Base-by-base conservation (phyloP, 2,797 vertebrate species). In the Heteromormyrus szaboi region DNA sequence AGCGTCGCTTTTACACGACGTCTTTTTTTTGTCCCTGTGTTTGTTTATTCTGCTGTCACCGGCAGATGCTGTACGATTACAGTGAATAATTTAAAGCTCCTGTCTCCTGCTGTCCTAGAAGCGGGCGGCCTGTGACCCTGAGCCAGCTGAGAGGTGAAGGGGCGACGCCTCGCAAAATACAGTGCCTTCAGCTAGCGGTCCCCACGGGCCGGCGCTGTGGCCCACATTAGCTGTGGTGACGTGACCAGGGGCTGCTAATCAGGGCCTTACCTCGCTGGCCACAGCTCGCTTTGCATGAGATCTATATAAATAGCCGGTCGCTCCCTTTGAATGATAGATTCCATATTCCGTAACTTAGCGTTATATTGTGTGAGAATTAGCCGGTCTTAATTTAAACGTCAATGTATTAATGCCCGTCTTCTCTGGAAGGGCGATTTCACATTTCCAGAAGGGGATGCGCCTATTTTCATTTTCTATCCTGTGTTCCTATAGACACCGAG, bases 1-100 rank as follows among this genome's bases (percentile, higher is more conserved):
- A 37, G 19, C 11, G 51, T 56, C 11, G 33, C 7, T 37, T 56
- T 48, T 50, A 79, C 44, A 8, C 5, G 25, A 79, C 7, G 22
- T 12, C 48, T 44, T 83, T 81, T 81, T 59, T 37, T n/a, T 44
- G 1, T 46, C 3, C 14, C 4, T 62, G 86, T 6, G 48, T 25
- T 7, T 85, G 65, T 89, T 84, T 86, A 41, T 51, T 53, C 79
- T 65, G 54, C 44, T 11, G 37, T 25, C 56, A n/a, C 51, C 11
- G 7, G 17, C 53, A 41, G 85, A 56, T 54, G 51, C 33, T n/a
- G n/a, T 11, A 11, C 41, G 33, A 44, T 89, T 85, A 85, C 50
- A 65, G 79, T 89, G 76, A 89, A 89, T 88, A 68, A 88, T 89
- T 85, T 62, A 89, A 87, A 88, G 44, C 17, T 37, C 37, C 25